Evolutionary conservation across 2,888 invertebrate genomes (phyloP), one percentile per base, ranked within the genome.

Genomic region (Apamea epomidion): DNA sequence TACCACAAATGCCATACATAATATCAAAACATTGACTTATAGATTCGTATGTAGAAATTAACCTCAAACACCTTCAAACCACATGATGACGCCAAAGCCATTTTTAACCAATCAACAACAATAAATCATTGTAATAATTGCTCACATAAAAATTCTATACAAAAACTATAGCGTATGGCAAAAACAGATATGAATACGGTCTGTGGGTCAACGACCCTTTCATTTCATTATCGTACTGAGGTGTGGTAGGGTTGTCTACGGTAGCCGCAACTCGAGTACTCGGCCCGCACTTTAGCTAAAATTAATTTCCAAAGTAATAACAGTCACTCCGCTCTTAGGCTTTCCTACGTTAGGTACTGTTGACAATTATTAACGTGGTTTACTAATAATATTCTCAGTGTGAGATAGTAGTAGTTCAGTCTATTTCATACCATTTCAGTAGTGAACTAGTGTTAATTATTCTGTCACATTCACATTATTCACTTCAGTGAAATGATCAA

Each of bases 161-260:
- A 83, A 82, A 85, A 85, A 87, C 68, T 78, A 74, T 25, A 64
- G 67, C 29, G 67, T 83, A 76, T 67, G n/a, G 80, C 82, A 87
- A 86, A 87, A 87, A 85, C 80, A 78, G 74, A 85, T 80, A 81
- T 73, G 72, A 65, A 70, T 78, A 74, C 71, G 18, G 64, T 75
- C 68, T 64, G 64, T 48, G 54, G 81, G 76, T 70, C 82, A 83
- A 78, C 67, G 87, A 81, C 77, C 85, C 81, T 87, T 85, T 88
- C 83, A 85, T 83, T 85, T 80, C 78, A 87, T 88, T 87, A 87
- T 84, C 82, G 75, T 71, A 60, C 42, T 45, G 71, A 88, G 87
- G 88, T 89, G 76, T 68, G 84, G 64, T 60, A 88, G 82, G 88
- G 89, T 25, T 88, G 83, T 29, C 87, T 37, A 48, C 42, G n/a